Evolutionary conservation across 1,140 invertebrate species (phyloP).

Genomic region (Neomicropteryx cornuta): DNA sequence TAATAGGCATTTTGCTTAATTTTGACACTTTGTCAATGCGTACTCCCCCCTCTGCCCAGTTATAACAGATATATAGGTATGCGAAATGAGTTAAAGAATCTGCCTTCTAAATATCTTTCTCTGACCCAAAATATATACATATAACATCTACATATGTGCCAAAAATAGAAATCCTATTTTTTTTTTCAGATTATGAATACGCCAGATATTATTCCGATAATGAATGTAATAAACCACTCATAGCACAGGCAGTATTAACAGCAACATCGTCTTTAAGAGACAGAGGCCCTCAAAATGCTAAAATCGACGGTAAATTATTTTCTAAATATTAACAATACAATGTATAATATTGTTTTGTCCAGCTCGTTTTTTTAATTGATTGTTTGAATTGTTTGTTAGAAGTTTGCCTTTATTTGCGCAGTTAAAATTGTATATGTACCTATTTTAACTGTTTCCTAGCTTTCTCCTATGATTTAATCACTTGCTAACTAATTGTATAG

Average conservation of each 20-base stretch:
- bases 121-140: too few relatives aligned
- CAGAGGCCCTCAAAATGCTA: conserved; percentile 69
- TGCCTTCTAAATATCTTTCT: too few relatives aligned
- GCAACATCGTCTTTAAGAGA: conserved; percentile 69
- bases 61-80: too few relatives aligned
- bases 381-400: conserved; percentile 7
- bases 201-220: conserved; percentile 48
- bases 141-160: too few relatives aligned
- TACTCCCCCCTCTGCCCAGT: too few relatives aligned
- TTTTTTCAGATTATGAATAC: conserved; percentile 26
- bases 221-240: conserved; percentile 70
- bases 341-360: conserved; percentile 2
- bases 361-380: conserved; percentile 4
- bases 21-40: too few relatives aligned
- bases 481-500: conserved; percentile 27
- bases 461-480: conserved; percentile 19
- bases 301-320: conserved; percentile 61
- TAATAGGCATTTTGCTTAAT: too few relatives aligned
- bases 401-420: conserved; percentile 1
- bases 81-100: too few relatives aligned
- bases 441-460: conserved; percentile 1
- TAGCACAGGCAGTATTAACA: conserved; percentile 56
- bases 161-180: too few relatives aligned
- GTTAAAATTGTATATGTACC: not conserved
- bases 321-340: too few relatives aligned